Conservation (phyloP, 2,888 invertebrate genomes). For the Melinopterus prodromus region DNA sequence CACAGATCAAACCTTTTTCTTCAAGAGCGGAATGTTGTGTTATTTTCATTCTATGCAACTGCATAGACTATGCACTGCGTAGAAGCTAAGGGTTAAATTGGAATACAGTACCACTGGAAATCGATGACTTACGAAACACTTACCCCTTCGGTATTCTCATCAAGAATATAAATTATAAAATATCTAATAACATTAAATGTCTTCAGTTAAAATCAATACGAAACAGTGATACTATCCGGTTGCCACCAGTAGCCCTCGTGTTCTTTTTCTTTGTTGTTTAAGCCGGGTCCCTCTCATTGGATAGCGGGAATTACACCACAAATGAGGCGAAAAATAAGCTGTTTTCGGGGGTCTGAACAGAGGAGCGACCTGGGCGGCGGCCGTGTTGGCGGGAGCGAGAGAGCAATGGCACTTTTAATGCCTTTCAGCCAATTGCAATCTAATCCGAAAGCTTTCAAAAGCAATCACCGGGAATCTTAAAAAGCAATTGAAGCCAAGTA, state of each 20-base stretch:
- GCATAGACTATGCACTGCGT: no score
- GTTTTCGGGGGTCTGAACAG: conserved; percentile 47
- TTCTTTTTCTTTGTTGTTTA: conserved; percentile 49
- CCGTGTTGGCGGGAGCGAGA: conserved; percentile 42
- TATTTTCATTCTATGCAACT: no score
- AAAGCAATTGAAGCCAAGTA: conserved; percentile 61
- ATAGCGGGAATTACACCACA: conserved; percentile 57
- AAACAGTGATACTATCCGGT: background rate
- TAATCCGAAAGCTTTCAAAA: conserved; percentile 61
- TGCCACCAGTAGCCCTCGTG: conserved; percentile 18
- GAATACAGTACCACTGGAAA: no score
- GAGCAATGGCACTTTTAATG: conserved; percentile 58
- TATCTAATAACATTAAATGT: no score
- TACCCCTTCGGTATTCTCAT: no score
- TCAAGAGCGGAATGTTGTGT: no score
- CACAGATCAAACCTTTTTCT: no score
- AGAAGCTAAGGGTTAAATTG: no score
- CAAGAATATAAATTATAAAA: no score
- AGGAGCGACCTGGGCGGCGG: conserved; percentile 39
- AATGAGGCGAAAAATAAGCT: conserved; percentile 62
- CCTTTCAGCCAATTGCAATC: conserved; percentile 61
- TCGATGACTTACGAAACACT: no score
- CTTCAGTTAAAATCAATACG: background rate
- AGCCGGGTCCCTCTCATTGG: conserved; percentile 52
- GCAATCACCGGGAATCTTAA: conserved; percentile 60